These are phyloP conservation scores for Hydroisotoma schaefferi DNA, from an alignment of 2,888 invertebrate species.

Conservation along the genomic window DNA sequence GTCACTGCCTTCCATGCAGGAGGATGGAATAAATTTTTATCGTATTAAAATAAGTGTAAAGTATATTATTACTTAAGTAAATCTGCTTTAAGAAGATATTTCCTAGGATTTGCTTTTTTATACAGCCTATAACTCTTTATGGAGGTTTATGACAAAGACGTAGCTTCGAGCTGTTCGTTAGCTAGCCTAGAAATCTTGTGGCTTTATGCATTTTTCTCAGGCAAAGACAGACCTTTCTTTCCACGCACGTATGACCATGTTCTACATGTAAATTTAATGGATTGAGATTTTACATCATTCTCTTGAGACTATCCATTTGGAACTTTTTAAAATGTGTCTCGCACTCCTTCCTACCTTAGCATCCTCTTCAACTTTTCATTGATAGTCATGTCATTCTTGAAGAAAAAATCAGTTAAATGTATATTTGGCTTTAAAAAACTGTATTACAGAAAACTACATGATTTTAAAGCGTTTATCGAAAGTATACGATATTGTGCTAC, in stretches of 20 bases:
- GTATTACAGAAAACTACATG: not conserved
- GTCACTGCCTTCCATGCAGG: too few species aligned
- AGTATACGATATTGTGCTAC: too few species aligned
- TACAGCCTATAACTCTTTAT: too few species aligned
- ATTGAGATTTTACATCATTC: conserved; percentile 15
- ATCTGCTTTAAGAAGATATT: too few species aligned
- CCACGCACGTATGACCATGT: conserved; percentile 28
- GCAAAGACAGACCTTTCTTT: conserved; percentile 7
- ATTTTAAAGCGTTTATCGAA: not conserved
- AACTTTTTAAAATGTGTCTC: not conserved
- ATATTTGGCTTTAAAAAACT: too few species aligned
- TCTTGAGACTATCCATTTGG: not conserved
- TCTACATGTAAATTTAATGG: conserved; percentile 16
- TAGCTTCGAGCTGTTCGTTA: too few species aligned
- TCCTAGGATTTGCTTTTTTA: too few species aligned
- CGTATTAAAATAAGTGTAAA: too few species aligned
- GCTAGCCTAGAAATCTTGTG: conserved; percentile 1
- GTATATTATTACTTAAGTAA: too few species aligned
- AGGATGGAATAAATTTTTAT: too few species aligned
- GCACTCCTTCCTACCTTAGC: not conserved
- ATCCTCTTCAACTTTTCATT: not conserved
- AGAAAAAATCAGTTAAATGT: conserved; percentile 11
- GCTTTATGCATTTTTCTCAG: conserved; percentile 14
- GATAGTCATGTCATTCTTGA: conserved; percentile 9
- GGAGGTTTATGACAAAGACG: too few species aligned